A percentile compares a stretch with the other conserved stretches of the same genome.
Evolutionary conservation across 2,113 vertebrate species (phyloP).

Genomic region (Corythornis vintsioides): DNA sequence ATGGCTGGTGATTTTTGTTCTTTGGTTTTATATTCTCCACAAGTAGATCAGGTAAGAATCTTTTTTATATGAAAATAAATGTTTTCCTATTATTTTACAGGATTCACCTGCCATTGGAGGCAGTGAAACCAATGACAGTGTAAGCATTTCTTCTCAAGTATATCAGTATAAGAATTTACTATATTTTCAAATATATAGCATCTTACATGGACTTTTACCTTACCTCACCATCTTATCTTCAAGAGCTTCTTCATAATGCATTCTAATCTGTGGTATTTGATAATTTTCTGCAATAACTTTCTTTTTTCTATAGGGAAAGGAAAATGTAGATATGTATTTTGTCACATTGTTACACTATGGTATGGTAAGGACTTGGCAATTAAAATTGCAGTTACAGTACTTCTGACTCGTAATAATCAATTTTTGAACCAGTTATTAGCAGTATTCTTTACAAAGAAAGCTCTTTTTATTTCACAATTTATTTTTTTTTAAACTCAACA

Average conservation of each 20-base stretch:
- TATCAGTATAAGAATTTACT: background rate
- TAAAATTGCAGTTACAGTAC: background rate
- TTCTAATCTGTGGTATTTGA: background rate
- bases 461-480: background rate
- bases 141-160: constrained; percentile 22
- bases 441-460: background rate
- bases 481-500: background rate
- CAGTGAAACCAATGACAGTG: background rate
- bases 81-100: background rate
- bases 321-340: background rate
- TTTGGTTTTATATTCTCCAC: background rate
- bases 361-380: background rate
- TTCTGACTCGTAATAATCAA: background rate
- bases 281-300: background rate
- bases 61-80: background rate
- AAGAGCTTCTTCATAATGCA: background rate
- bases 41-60: background rate
- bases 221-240: background rate
- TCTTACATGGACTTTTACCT: background rate
- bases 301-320: background rate
- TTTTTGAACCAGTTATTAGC: background rate
- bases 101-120: constrained; percentile 14
- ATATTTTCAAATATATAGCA: background rate
- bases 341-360: background rate
- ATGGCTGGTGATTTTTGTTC: background rate